Evolutionary conservation across 2,888 invertebrate genomes (phyloP), one percentile per base, ranked within the genome.

Genomic region (Gastracanthus pulcherrimus): DNA sequence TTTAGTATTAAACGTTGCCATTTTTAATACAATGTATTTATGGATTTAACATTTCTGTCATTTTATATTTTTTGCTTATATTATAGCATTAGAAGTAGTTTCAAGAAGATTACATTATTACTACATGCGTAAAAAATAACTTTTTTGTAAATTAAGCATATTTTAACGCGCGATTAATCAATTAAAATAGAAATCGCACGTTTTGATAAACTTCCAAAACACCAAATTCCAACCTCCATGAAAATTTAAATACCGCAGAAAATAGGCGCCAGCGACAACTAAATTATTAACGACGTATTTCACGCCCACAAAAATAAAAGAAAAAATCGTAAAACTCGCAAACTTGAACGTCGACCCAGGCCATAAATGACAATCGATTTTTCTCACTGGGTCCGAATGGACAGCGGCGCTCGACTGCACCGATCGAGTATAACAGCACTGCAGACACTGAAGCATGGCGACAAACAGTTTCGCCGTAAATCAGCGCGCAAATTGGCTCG

Each of bases 401-500:
- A 0, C 3, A 45, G n/a, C 16, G 26, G 36, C 23, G 71, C 34
- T 36, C 55, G 23, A 26, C 3, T 19, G 55, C 23, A 9, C 19
- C 55, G 55, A 23, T 26, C 11, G 23, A 23, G 23, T 11, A 23
- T 13, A 6, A 7, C 11, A 23, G n/a, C 19, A n/a, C 23, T 11
- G 23, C 11, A 38, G 38, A 16, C 19, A 60, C n/a, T 29, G 74
- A 62, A 64, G 74, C 74, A 45, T 16, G 64, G 64, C 64, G 74
- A 75, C 74, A 64, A 71, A 64, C 64, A 48, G 64, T 64, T 75
- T 80, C 62, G 41, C 13, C 55, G 62, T 80, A 76, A 80, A 80
- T 80, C 75, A 80, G 70, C 62, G 75, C 45, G 62, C 70, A 70
- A 80, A 80, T 80, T 80, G 72, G 67, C 60, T 74, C 72, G 80